Base-by-base conservation (phyloP, 2,888 invertebrate species). In the Gastrophysa polygoni region DNA sequence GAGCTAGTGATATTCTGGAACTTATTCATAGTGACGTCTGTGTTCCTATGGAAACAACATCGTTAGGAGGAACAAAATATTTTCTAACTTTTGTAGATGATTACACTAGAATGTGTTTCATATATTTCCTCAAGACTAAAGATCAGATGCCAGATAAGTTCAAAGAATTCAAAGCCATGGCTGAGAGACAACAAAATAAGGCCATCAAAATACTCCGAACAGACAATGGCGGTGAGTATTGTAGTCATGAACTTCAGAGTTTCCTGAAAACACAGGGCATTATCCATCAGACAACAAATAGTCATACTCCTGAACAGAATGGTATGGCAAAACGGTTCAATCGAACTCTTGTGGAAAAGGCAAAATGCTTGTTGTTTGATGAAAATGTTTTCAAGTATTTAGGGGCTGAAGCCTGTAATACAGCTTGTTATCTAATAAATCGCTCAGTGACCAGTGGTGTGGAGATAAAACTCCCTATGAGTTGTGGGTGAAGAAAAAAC, bases 41-140 rank as follows among this genome's bases (percentile, higher is more conserved):
- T 48, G 60, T 51, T 17, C 72, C 8, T 69, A 72, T 70, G 69
- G 67, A 59, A 64, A 48, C 5, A 16, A 21, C 11, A 65, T 70
- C 29, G 32, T 61, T 58, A 65, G 67, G 29, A 65, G 69, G 16
- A 43, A 51, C 68, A n/a, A 68, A 58, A 47, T 77, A 74, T 64
- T 73, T 75, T 65, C 57, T 78, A 0, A 67, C 73, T 0, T 77
- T 79, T 59, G 64, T 76, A 0, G 78, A 79, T 69, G 77, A 80
- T 64, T 68, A 58, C 56, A 73, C 68, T 14, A 62, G 70, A 48
- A 73, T 69, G 68, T 64, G 61, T 16, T 71, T 69, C 63, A 68
- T 73, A 28, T 75, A 74, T 56, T 70, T 75, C 44, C 17, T 78
- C 7, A 75, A 73, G 57, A 55, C 48, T 1, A 77, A 77, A 58